These are phyloP conservation scores for Scotopteryx bipunctaria DNA, from an alignment of 2,888 invertebrate genomes.

Conservation along the genomic window DNA sequence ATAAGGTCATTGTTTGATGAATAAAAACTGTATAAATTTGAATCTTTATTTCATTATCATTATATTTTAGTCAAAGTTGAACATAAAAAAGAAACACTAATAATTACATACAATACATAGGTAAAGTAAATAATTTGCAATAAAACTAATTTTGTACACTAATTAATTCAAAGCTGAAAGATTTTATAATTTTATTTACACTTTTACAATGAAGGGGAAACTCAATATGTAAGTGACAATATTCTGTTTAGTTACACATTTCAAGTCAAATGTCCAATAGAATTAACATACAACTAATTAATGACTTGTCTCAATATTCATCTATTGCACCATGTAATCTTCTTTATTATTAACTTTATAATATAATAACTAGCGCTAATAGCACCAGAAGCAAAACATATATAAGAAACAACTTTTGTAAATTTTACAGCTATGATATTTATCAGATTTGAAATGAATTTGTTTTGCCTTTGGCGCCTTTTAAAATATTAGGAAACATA, in stretches of 20 bases:
- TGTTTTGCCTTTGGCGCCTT: not conserved
- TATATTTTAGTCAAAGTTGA: slow-evolving; percentile 48
- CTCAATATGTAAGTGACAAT: slow-evolving; percentile 1
- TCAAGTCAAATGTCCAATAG: slow-evolving; percentile 10
- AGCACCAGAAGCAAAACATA: not conserved
- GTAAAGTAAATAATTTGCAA: slow-evolving; percentile 34
- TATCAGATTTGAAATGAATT: not conserved
- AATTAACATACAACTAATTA: slow-evolving; percentile 15
- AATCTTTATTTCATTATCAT: slow-evolving; percentile 51
- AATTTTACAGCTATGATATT: too few species aligned
- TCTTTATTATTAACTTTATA: not conserved
- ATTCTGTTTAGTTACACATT: slow-evolving; percentile 1
- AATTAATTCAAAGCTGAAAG: slow-evolving; percentile 35
- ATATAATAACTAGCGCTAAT: too few species aligned
- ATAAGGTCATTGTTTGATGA: slow-evolving; percentile 67
- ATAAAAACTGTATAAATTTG: slow-evolving; percentile 46
- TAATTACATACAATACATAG: too few species aligned
- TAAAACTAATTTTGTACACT: slow-evolving; percentile 51
- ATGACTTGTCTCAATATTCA: slow-evolving; percentile 23
- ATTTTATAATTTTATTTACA: slow-evolving; percentile 32
- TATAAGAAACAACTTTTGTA: too few species aligned
- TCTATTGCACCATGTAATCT: slow-evolving; percentile 44
- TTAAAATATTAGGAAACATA: not conserved
- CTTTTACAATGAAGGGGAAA: slow-evolving; percentile 13
- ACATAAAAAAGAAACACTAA: slow-evolving; percentile 47